Evolutionary conservation across 2,888 invertebrate genomes (phyloP), one percentile per base, ranked within the genome.

Genomic region (Spialia ferax): DNA sequence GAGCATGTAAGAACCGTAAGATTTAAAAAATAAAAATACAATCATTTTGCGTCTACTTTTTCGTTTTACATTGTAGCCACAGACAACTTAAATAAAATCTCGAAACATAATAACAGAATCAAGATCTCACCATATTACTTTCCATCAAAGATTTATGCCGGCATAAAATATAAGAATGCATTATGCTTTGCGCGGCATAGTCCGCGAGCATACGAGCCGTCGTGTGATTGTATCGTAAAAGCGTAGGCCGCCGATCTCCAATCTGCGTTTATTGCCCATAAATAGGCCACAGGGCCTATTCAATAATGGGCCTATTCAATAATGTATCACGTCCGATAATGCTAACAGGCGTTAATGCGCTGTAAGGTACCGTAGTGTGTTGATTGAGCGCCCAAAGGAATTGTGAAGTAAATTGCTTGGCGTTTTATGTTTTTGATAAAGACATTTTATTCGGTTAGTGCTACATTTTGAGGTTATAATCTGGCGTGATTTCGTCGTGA

Each of bases 171-270:
- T 26, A 50, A 59, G 57, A 65, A 65, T 65, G 65, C 65, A 63
- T 64, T 64, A 64, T 64, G 57, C 48, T 57, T 22, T 35, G 64
- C 8, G 54, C 54, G 26, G 45, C 45, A 26, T 26, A 15, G 54
- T 15, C 23, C 50, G 48, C 15, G 56, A 42, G 79, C 84, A 81
- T 85, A 88, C 84, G 84, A 80, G 77, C 78, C 76, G 76, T 74
- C 78, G 77, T 76, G 78, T 89, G 88, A 93, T 93, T 92, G 89
- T 85, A 87, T 91, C 92, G 85, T 93, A 92, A 92, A 92, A 87
- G 73, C 79, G 83, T 83, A 86, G 86, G 87, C 89, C 86, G 82
- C 82, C 85, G 91, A 91, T 92, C 92, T 89, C 88, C 88, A 92
- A 92, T 93, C 91, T 85, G 81, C 76, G 82, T 92, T 93, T 91